Conservation (phyloP, 2,888 invertebrate species). For the Cephus sareptanus region DNA sequence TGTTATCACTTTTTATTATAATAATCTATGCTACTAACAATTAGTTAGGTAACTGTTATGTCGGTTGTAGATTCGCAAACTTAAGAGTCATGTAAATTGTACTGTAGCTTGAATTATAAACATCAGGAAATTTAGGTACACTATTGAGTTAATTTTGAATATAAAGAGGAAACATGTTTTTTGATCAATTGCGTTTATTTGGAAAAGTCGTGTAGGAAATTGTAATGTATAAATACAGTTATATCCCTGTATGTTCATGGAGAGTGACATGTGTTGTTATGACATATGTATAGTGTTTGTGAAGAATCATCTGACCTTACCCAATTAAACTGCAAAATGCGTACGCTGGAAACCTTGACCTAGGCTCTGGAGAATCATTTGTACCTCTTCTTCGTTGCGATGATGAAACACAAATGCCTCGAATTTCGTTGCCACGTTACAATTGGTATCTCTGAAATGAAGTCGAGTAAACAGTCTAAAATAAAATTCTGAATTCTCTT, state of each 20-base stretch:
- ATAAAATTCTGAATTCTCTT: neutral
- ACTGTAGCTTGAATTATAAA: neutral
- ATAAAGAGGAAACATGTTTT: neutral
- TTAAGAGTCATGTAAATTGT: neutral
- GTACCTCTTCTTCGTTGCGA: constrained; percentile 61
- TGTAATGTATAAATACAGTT: neutral
- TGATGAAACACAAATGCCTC: constrained; percentile 67
- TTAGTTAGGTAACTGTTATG: neutral
- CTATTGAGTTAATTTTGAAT: neutral
- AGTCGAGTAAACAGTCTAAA: neutral
- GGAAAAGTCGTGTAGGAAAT: neutral
- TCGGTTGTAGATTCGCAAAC: neutral
- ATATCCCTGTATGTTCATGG: neutral
- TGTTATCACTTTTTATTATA: neutral
- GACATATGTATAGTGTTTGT: neutral
- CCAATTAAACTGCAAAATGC: constrained; percentile 66
- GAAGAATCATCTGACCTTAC: neutral
- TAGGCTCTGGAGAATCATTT: constrained; percentile 67
- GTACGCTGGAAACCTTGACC: constrained; percentile 70
- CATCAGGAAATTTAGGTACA: neutral
- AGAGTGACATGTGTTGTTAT: neutral
- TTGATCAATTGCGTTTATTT: neutral
- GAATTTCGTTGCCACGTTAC: constrained; percentile 66
- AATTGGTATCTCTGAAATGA: constrained; percentile 65
- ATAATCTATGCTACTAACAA: neutral